Conservation (phyloP, 2,888 invertebrate species). For the Pyrgus malvae region DNA sequence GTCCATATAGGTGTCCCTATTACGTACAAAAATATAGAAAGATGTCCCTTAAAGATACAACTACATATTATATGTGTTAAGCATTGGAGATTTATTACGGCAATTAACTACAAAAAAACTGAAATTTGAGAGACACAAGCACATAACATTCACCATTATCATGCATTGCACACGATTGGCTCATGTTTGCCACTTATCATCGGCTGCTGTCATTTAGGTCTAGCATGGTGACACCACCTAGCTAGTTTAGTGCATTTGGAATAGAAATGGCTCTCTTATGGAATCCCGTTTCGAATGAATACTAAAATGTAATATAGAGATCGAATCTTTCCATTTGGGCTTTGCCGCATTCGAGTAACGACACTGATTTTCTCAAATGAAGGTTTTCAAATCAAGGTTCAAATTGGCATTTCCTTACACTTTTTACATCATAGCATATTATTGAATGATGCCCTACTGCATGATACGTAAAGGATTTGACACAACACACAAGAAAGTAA, state of each 20-base stretch:
- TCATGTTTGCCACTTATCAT: constrained; percentile 65
- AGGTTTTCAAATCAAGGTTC: not conserved
- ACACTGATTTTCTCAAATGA: no score
- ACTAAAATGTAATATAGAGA: constrained; percentile 5
- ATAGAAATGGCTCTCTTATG: constrained; percentile 54
- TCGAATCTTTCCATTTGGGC: not conserved
- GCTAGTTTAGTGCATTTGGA: constrained; percentile 69
- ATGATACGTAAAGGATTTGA: constrained; percentile 12
- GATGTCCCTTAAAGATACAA: constrained; percentile 9
- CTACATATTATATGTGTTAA: not conserved
- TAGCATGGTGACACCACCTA: constrained; percentile 77
- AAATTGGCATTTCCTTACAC: constrained; percentile 28
- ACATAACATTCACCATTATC: constrained; percentile 70
- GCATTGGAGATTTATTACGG: not conserved
- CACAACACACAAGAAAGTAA: constrained; percentile 8
- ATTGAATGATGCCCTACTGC: constrained; percentile 12
- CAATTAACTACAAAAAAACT: constrained; percentile 7
- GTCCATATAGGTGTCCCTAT: constrained; percentile 4
- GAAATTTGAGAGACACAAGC: constrained; percentile 57
- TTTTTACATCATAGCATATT: not conserved
- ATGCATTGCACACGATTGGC: constrained; percentile 78
- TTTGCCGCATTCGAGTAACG: no score
- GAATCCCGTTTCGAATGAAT: constrained; percentile 60
- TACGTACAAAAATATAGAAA: not conserved
- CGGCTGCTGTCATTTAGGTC: constrained; percentile 70